A percentile compares a stretch with the other conserved stretches of the same genome.
These are phyloP conservation scores for Harpagifer antarcticus DNA, from an alignment of 2,797 vertebrate species.

Conservation along the genomic window DNA sequence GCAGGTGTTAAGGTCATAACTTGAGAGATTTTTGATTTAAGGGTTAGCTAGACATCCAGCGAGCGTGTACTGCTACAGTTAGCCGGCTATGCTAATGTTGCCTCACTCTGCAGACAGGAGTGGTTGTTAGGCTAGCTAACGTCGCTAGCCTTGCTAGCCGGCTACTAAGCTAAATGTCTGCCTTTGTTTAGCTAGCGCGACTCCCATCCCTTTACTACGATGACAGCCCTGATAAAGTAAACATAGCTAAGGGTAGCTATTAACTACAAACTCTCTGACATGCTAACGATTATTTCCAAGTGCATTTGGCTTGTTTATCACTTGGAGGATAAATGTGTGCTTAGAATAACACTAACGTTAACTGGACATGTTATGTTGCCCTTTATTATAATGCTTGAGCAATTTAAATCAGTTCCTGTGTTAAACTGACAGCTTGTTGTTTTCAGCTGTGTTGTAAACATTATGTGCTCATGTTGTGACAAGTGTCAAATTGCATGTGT, in stretches of 20 bases:
- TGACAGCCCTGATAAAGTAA: constrained; percentile 43
- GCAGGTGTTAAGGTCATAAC: constrained; percentile 6
- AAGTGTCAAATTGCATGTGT: constrained; percentile 62
- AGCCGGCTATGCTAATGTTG: constrained; percentile 56
- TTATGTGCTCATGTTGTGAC: constrained; percentile 41
- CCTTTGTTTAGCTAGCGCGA: constrained; percentile 54
- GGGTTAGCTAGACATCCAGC: constrained; percentile 45
- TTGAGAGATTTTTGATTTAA: constrained; percentile 37
- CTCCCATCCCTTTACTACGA: not conserved
- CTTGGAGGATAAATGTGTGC: not conserved
- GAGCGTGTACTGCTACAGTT: constrained; percentile 31
- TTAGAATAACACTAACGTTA: not conserved
- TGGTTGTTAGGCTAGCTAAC: constrained; percentile 36
- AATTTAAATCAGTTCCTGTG: not conserved
- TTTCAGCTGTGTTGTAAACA: constrained; percentile 24
- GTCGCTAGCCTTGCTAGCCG: constrained; percentile 33
- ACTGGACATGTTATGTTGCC: not conserved
- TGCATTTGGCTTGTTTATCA: constrained; percentile 12
- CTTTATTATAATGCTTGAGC: not conserved
- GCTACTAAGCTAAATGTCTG: constrained; percentile 60
- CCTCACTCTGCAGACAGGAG: not conserved
- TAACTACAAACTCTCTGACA: constrained; percentile 14
- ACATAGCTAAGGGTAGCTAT: constrained; percentile 1
- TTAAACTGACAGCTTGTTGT: constrained; percentile 2
- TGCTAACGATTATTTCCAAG: constrained; percentile 45